Base-by-base conservation (phyloP, 2,888 invertebrate species). In the Portevinia maculata region DNA sequence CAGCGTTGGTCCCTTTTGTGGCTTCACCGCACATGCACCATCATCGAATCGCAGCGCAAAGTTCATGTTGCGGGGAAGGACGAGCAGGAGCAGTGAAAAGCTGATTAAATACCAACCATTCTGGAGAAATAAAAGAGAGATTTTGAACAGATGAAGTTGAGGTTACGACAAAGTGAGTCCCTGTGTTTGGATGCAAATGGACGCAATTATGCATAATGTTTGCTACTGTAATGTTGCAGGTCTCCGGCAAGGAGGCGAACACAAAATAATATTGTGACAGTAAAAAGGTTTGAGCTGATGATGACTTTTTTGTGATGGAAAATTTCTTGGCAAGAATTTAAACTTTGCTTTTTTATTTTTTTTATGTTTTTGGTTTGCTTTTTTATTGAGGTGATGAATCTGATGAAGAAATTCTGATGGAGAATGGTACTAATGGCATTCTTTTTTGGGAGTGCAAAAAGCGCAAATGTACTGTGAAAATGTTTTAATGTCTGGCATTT, bases 41-140 rank as follows among this genome's bases (percentile, higher is more conserved):
- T 57, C 70, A 79, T 79, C 75, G 67, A 64, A 79, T 74, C 41
- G 34, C 17, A 44, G 13, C 37, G 37, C 28, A 76, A 76, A 75
- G 76, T 70, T 81, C 70, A 81, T 70, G 69, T 75, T 81, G 41
- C 28, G 13, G 11, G 24, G 24, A 5, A 3, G 6, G 32, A 17
- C 1, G n/a, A 7, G 4, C 19, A 44, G 44, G 32, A 57, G 1
- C 34, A 70, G 70, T 70, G 53, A 52, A 81, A 69, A 69, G 69
- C 81, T 81, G 75, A 81, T 81, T 81, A 81, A 81, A 81, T 81
- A 76, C 69, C 81, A 81, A 76, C 81, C 75, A 70, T 81, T 81
- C 75, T 44, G 69, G 64, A 52, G 55, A 64, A 81, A 81, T 81
- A 81, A 81, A 81, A 76, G 75, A 81, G 70, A 75, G 70, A 81